phyloP scores from a whole-genome alignment of 92 coral and sea anemone species.

The Desmophyllum pertusum region DNA sequence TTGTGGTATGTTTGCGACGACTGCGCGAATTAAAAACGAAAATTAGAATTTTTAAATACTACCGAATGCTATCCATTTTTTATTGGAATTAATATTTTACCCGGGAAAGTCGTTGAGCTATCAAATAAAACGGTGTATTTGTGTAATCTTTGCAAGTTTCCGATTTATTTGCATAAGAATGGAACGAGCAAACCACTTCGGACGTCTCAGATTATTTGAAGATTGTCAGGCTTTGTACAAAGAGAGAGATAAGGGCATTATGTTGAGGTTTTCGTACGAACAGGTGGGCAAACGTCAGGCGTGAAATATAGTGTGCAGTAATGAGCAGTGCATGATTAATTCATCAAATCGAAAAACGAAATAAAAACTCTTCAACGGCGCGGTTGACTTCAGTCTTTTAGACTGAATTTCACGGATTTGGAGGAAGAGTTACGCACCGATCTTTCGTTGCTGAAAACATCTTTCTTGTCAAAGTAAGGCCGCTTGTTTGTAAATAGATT shows the following conservation, averaged over 20 bases:
- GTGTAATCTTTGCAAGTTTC: conserved; percentile 18
- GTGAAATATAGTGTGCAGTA: not conserved
- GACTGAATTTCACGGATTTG: not conserved
- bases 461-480: not conserved
- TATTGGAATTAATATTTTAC: not conserved
- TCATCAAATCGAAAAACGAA: conserved; percentile 1
- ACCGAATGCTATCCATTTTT: not conserved
- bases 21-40: conserved; percentile 2
- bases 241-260: conserved; percentile 8
- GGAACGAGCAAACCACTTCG: not conserved
- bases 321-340: conserved; percentile 13
- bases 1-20: not conserved
- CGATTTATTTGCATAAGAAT: conserved; percentile 46
- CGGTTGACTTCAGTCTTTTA: not conserved
- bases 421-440: not conserved
- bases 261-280: conserved; percentile 3
- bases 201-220: conserved; percentile 26
- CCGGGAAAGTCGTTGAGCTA: not conserved
- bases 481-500: not conserved
- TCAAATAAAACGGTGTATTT: conserved; percentile 30
- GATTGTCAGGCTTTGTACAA: conserved; percentile 35
- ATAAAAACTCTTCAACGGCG: not conserved
- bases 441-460: not conserved
- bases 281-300: conserved; percentile 31
- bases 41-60: not conserved